phyloP scores from a whole-genome alignment of 2,113 vertebrate species.

The Saguinus imperator region DNA sequence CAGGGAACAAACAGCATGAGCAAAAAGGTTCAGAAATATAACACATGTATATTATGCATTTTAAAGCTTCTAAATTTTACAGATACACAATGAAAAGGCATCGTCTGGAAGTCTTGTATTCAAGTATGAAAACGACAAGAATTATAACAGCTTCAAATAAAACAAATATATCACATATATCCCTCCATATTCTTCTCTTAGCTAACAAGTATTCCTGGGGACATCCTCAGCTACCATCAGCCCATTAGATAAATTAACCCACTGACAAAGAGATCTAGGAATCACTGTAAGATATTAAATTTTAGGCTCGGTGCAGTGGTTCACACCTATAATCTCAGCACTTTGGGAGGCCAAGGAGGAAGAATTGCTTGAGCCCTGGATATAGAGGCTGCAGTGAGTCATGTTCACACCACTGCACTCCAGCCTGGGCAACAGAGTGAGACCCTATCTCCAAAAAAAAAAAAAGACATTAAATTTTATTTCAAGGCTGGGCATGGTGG shows the following conservation, averaged over 20 bases:
- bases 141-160: neutral
- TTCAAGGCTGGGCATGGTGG: too few species aligned
- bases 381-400: too few species aligned
- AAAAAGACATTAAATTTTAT: too few species aligned
- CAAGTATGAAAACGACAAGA: neutral
- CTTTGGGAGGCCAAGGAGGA: too few species aligned
- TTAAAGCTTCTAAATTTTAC: neutral
- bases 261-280: constrained; percentile 26
- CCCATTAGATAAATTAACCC: neutral
- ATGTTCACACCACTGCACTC: too few species aligned
- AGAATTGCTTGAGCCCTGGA: too few species aligned
- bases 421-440: too few species aligned
- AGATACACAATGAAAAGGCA: constrained; percentile 1
- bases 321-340: too few species aligned
- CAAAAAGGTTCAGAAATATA: constrained; percentile 33
- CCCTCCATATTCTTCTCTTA: neutral
- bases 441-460: too few species aligned
- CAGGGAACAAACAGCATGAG: neutral
- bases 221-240: neutral
- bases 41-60: neutral
- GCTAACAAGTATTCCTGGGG: neutral
- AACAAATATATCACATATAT: neutral
- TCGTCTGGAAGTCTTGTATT: neutral
- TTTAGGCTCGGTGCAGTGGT: neutral
- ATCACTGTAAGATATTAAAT: constrained; percentile 12